These are phyloP conservation scores for Rhynchotus rufescens DNA, from an alignment of 2,797 vertebrate genomes.

Conservation along the genomic window DNA sequence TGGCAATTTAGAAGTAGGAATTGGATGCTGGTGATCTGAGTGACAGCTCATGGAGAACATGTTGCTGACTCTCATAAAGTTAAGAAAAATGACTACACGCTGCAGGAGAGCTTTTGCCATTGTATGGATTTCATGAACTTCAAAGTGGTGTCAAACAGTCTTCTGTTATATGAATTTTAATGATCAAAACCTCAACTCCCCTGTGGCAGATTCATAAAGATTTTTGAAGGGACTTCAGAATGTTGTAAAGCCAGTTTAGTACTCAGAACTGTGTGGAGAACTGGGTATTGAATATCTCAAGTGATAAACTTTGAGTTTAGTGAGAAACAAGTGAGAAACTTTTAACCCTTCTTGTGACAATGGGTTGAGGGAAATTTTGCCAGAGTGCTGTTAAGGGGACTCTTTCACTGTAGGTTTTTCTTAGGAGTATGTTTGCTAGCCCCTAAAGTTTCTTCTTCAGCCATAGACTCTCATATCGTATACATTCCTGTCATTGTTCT, in stretches of 20 bases:
- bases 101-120: neutral
- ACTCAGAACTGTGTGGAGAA: neutral
- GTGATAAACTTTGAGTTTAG: no score
- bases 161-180: neutral
- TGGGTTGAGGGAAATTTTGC: neutral
- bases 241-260: neutral
- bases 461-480: neutral
- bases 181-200: neutral
- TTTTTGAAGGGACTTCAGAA: neutral
- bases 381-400: neutral
- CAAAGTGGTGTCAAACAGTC: neutral
- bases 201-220: neutral
- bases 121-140: neutral
- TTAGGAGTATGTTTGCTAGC: neutral
- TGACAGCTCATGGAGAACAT: neutral
- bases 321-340: neutral
- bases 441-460: neutral
- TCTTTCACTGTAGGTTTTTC: neutral
- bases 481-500: neutral
- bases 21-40: neutral
- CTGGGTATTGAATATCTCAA: rapidly evolving
- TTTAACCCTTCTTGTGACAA: neutral
- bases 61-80: neutral
- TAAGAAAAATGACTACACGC: neutral
- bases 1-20: neutral